These are phyloP conservation scores for Tinamus guttatus DNA, from an alignment of 2,113 vertebrate species.

Conservation along the genomic window DNA sequence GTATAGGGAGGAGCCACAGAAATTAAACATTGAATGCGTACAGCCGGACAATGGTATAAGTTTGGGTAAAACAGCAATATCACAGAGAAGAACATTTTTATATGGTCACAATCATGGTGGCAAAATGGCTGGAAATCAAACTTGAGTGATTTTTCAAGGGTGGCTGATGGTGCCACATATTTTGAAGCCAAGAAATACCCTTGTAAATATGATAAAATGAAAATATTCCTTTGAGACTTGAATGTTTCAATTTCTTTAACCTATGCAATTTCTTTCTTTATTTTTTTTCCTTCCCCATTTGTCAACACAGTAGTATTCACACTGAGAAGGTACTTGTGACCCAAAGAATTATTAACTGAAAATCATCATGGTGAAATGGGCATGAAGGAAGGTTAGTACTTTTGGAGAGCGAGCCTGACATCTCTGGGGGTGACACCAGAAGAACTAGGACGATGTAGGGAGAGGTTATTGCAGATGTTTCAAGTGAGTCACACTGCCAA, in stretches of 20 bases:
- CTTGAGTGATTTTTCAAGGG: neutral
- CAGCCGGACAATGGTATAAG: neutral
- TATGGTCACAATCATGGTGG: accelerated
- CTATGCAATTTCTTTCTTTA: neutral
- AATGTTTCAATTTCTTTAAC: neutral
- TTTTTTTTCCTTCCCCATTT: too few relatives aligned
- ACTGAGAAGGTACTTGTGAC: neutral
- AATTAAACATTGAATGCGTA: neutral
- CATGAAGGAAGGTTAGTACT: neutral
- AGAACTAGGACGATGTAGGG: neutral
- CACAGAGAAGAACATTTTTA: neutral
- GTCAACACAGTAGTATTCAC: neutral
- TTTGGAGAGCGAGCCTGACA: neutral
- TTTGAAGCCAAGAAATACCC: neutral
- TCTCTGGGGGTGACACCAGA: neutral
- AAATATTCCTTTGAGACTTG: neutral
- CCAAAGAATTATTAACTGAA: neutral
- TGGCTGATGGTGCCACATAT: neutral
- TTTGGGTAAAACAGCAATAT: neutral
- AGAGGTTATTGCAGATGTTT: neutral
- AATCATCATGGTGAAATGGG: neutral
- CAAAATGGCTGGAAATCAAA: accelerated
- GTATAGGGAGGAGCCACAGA: neutral
- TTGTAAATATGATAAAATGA: accelerated
- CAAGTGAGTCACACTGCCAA: neutral